A percentile compares a stretch with the other conserved stretches of the same genome.
phyloP scores from a whole-genome alignment of 2,888 invertebrate genomes.

The Muschampia plurimacula region DNA sequence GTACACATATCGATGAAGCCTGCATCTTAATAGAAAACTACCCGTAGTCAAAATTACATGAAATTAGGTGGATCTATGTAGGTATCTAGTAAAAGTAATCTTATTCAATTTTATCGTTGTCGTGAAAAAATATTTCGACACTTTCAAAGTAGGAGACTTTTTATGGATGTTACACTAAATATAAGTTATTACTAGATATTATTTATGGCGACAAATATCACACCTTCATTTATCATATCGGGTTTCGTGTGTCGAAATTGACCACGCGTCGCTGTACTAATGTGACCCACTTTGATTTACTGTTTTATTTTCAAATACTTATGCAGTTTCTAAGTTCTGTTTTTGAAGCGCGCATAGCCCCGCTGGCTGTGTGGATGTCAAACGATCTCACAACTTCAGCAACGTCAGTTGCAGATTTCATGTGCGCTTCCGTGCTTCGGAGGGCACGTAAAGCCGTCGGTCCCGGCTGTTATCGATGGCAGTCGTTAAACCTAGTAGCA shows the following conservation, averaged over 20 bases:
- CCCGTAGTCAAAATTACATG: too few species aligned
- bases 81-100: background rate
- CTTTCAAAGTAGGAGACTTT: background rate
- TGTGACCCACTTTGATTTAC: background rate
- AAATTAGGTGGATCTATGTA: too few species aligned
- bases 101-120: background rate
- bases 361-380: too few species aligned
- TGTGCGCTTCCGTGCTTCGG: too few species aligned
- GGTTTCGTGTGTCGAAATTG: slow-evolving; percentile 14
- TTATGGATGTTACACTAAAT: slow-evolving; percentile 6
- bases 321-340: background rate
- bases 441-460: too few species aligned
- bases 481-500: too few species aligned
- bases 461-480: too few species aligned
- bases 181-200: slow-evolving; percentile 15
- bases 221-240: slow-evolving; percentile 29
- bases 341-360: too few species aligned
- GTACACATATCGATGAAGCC: too few species aligned
- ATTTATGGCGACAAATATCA: slow-evolving; percentile 24
- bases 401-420: too few species aligned
- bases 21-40: too few species aligned
- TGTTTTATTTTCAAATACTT: background rate
- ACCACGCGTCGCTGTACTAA: slow-evolving; percentile 7
- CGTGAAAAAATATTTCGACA: background rate
- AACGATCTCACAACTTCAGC: too few species aligned